Conservation (phyloP, 2,797 vertebrate species). For the Masticophis lateralis region DNA sequence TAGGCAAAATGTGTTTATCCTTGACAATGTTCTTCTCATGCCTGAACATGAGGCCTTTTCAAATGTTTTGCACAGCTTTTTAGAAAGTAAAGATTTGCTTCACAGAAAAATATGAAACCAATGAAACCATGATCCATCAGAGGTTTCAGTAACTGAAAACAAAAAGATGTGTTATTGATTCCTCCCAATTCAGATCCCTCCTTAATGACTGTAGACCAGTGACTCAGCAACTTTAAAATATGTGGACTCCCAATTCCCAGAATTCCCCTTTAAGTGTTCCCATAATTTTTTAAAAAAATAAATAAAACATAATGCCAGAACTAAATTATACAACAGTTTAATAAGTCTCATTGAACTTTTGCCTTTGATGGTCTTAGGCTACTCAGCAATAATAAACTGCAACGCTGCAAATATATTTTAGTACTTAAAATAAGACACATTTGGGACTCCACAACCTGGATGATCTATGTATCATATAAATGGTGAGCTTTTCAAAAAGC, state of each 20-base stretch:
- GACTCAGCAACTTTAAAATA: neutral
- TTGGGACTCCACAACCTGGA: slow-evolving; percentile 55
- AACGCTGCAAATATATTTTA: slow-evolving; percentile 61
- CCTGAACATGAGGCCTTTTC: neutral
- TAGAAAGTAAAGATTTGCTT: neutral
- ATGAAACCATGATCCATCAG: neutral
- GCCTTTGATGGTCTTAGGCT: slow-evolving; percentile 34
- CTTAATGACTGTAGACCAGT: neutral
- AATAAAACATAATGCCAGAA: neutral
- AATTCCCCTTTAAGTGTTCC: neutral
- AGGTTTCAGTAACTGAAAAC: neutral
- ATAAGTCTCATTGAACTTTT: slow-evolving; percentile 13
- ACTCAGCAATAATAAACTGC: slow-evolving; percentile 60
- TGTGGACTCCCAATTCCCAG: neutral
- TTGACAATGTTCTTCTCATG: neutral
- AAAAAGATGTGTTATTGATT: neutral
- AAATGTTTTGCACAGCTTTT: neutral
- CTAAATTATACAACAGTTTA: neutral
- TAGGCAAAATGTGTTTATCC: neutral
- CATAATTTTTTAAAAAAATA: neutral
- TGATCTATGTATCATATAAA: slow-evolving; percentile 53
- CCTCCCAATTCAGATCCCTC: neutral
- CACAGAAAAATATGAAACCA: neutral
- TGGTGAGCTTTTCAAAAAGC: slow-evolving; percentile 54
- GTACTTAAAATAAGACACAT: slow-evolving; percentile 58